phyloP scores from a whole-genome alignment of 35 echinoderm and acorn worm genomes.

The Amphiura filiformis region DNA sequence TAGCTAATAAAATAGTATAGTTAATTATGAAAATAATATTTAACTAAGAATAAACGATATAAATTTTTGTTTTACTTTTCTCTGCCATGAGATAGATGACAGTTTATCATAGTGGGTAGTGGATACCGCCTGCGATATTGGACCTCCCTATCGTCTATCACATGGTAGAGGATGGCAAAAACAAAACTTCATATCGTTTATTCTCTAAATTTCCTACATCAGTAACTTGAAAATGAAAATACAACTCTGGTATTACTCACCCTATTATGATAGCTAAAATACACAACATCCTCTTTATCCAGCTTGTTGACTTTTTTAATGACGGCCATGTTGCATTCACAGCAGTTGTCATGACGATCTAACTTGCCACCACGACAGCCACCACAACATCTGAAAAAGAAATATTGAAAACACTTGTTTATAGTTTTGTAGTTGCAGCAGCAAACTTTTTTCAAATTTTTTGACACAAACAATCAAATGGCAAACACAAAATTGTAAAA shows the following conservation, averaged over 20 bases:
- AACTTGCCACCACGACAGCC: slow-evolving; percentile 2
- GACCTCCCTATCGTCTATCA: too few species aligned
- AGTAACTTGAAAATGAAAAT: too few species aligned
- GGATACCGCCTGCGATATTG: too few species aligned
- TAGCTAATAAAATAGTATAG: too few species aligned
- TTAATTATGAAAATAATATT: too few species aligned
- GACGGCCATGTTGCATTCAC: slow-evolving; percentile 80
- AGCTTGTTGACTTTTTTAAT: slow-evolving; percentile 46
- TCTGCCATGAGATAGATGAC: too few species aligned
- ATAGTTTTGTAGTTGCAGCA: not conserved
- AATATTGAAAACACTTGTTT: not conserved
- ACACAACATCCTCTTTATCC: slow-evolving; percentile 64
- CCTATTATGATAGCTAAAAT: slow-evolving; percentile 81
- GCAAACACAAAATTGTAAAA: not conserved
- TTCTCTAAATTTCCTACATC: too few species aligned
- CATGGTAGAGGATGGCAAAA: too few species aligned
- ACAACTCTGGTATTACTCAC: slow-evolving; percentile 40
- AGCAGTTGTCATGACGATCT: slow-evolving; percentile 79
- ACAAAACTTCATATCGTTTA: too few species aligned
- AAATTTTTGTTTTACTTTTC: not conserved
- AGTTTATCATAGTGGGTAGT: too few species aligned
- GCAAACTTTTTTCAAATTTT: not conserved
- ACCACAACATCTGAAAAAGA: slow-evolving; percentile 46
- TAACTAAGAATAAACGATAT: not conserved
- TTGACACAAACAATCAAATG: not conserved